Evolutionary conservation across 2,797 vertebrate species (phyloP).

Genomic region (Phrynocephalus forsythii): DNA sequence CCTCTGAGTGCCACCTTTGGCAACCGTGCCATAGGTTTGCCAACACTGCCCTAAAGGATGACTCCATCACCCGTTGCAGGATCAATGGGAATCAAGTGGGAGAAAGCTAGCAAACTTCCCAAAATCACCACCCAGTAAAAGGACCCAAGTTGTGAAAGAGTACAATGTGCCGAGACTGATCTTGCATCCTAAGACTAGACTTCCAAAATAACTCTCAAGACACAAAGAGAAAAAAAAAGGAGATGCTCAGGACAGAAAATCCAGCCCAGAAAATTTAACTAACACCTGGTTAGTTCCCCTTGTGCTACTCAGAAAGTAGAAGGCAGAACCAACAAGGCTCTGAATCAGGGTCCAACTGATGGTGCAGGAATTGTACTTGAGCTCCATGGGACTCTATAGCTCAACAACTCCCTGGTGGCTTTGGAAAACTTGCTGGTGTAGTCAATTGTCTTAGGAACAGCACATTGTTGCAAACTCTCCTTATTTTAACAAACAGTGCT

Average conservation of each 20-base stretch:
- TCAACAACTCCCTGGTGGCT: neutral
- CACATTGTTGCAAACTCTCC: too few relatives aligned
- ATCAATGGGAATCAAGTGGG: neutral
- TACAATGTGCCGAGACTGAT: too few relatives aligned
- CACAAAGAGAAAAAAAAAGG: neutral
- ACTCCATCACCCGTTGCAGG: neutral
- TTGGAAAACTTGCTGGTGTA: neutral
- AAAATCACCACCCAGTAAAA: neutral
- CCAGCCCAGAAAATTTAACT: neutral
- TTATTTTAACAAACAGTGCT: too few relatives aligned
- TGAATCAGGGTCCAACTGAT: neutral
- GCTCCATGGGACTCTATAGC: neutral
- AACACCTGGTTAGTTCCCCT: neutral
- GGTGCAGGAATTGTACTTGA: neutral
- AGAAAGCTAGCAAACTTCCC: neutral
- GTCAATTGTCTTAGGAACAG: neutral
- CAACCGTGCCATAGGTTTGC: too few relatives aligned
- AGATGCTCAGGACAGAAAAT: neutral
- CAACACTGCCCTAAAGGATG: neutral
- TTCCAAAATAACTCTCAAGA: neutral
- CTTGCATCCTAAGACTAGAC: too few relatives aligned
- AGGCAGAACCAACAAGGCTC: neutral
- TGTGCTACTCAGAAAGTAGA: neutral
- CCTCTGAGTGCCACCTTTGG: too few relatives aligned
- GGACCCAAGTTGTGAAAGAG: neutral